These are phyloP conservation scores for Calonectris borealis DNA, from an alignment of 2,113 vertebrate species.

Conservation along the genomic window DNA sequence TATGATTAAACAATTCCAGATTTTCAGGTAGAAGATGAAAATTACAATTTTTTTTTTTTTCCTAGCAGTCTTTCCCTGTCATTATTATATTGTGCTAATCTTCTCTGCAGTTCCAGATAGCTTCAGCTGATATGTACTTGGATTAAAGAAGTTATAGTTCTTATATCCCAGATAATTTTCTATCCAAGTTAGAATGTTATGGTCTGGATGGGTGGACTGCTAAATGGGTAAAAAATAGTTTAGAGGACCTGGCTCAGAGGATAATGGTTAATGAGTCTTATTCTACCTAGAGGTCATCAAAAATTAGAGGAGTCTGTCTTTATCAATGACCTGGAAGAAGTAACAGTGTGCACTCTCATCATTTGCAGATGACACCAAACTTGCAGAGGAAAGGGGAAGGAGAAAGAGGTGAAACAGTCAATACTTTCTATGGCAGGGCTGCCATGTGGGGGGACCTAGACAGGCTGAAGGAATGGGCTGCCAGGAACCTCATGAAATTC, in stretches of 20 bases:
- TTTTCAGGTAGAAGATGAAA: neutral
- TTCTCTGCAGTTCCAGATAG: neutral
- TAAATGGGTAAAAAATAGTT: neutral
- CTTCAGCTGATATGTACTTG: neutral
- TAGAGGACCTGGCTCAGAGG: neutral
- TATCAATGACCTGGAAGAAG: neutral
- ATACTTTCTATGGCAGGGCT: neutral
- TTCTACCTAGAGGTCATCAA: neutral
- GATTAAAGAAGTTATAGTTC: neutral
- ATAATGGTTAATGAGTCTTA: neutral
- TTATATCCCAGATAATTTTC: neutral
- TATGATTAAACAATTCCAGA: neutral
- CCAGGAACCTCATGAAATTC: neutral
- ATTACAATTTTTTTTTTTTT: neutral
- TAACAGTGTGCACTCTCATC: neutral
- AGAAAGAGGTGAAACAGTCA: neutral
- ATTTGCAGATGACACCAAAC: neutral
- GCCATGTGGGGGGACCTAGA: rapidly evolving
- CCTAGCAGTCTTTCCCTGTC: neutral
- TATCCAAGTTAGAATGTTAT: neutral
- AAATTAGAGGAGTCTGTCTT: neutral
- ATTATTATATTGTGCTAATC: neutral
- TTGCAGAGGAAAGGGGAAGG: neutral
- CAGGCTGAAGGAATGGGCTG: neutral
- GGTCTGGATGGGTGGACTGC: neutral